Evolutionary conservation across 2,888 invertebrate genomes (phyloP).

Genomic region (Caenorhabditis parvicauda): DNA sequence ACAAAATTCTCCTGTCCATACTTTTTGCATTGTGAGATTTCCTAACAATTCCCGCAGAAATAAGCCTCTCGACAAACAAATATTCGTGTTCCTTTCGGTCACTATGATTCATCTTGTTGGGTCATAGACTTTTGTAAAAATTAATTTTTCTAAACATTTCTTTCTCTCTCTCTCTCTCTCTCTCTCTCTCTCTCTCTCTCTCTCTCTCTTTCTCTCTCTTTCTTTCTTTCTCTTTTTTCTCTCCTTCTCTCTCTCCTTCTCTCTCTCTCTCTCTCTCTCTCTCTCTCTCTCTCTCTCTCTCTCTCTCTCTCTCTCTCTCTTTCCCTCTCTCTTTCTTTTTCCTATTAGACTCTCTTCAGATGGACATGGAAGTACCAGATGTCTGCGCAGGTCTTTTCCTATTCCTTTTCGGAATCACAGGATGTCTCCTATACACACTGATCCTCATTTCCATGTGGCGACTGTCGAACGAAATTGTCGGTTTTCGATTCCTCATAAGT

Average conservation of each 20-base stretch:
- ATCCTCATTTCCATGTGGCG: slow-evolving; percentile 42
- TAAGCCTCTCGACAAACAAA: too few relatives aligned
- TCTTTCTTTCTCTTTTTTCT: background rate
- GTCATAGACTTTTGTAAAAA: too few relatives aligned
- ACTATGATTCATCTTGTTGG: too few relatives aligned
- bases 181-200: slow-evolving; percentile 1
- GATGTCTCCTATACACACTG: slow-evolving; percentile 40
- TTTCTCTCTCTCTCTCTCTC: slow-evolving; percentile 1
- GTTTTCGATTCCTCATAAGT: slow-evolving; percentile 46
- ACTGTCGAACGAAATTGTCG: slow-evolving; percentile 48
- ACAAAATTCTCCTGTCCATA: too few relatives aligned
- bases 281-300: slow-evolving; percentile 4
- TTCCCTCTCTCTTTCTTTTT: background rate
- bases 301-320: background rate
- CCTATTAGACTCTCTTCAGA: background rate
- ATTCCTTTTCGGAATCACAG: slow-evolving; percentile 39
- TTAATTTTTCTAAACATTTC: too few relatives aligned
- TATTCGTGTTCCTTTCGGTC: too few relatives aligned
- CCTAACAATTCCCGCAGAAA: too few relatives aligned
- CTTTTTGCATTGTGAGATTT: too few relatives aligned
- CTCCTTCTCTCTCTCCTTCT: slow-evolving; percentile 1
- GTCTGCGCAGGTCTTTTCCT: slow-evolving; percentile 44
- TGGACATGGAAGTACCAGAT: slow-evolving; percentile 27
- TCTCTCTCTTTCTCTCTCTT: background rate
- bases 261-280: slow-evolving; percentile 13